Evolutionary conservation across 2,888 invertebrate genomes (phyloP).

Genomic region (Sarcophaga carnaria): DNA sequence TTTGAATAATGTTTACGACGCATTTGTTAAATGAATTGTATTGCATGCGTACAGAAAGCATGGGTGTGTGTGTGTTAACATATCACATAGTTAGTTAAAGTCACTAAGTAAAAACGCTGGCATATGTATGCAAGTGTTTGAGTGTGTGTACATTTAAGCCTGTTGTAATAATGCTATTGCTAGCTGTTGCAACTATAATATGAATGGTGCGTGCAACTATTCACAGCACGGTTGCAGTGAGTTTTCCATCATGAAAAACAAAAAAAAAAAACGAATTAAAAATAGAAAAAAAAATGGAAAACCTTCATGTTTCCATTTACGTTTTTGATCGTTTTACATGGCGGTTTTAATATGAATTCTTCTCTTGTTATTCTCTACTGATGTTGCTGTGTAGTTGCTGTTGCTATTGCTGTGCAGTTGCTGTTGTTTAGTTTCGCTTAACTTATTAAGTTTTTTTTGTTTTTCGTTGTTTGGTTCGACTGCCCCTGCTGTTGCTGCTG

Average conservation of each 20-base stretch:
- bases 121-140: not conserved
- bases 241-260: conserved; percentile 12
- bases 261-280: not conserved
- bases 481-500: conserved; percentile 26
- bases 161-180: not conserved
- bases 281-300: not conserved
- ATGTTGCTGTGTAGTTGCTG: not conserved
- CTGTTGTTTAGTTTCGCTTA: not conserved
- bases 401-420: not conserved
- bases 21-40: conserved; percentile 62
- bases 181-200: conserved; percentile 33
- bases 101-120: not conserved
- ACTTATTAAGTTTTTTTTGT: conserved; percentile 44
- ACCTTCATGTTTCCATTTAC: conserved; percentile 56
- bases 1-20: conserved; percentile 64
- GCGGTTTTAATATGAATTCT: conserved; percentile 50
- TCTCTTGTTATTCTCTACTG: conserved; percentile 3
- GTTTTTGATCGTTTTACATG: conserved; percentile 66
- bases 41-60: not conserved
- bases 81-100: not conserved
- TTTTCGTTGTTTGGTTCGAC: conserved; percentile 13
- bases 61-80: conserved; percentile 13
- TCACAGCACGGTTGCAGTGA: conserved; percentile 66
- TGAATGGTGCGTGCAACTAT: conserved; percentile 65
- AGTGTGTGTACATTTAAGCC: not conserved